Conservation (phyloP, 2,113 vertebrate species). For the Vulpes ferrilata region DNA sequence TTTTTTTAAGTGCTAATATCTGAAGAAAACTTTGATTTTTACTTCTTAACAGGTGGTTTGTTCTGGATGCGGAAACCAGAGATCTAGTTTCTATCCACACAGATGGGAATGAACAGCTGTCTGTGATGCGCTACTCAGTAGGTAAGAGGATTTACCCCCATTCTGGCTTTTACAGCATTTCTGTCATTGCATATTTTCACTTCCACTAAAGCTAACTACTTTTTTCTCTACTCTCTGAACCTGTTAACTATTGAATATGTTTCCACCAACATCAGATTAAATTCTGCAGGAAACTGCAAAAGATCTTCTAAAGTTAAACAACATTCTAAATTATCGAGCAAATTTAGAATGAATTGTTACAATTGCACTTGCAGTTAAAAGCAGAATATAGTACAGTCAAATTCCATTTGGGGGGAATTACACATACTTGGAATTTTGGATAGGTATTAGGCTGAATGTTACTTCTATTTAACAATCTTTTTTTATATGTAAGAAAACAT, state of each 20-base stretch:
- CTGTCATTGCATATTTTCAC: not conserved
- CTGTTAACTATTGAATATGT: slow-evolving; percentile 14
- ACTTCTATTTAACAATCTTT: slow-evolving; percentile 8
- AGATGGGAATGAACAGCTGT: slow-evolving; percentile 98
- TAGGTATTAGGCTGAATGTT: not conserved
- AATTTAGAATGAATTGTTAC: slow-evolving; percentile 44
- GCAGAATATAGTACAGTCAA: not conserved
- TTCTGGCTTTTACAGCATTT: not conserved
- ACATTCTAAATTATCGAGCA: not conserved
- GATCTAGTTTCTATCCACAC: slow-evolving; percentile 98
- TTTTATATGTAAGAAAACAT: not conserved
- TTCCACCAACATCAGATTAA: slow-evolving; percentile 25
- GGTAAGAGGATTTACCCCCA: slow-evolving; percentile 88
- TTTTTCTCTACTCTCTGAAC: slow-evolving; percentile 5
- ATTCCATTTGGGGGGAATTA: not conserved
- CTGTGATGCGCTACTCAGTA: slow-evolving; percentile 96
- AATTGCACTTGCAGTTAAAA: slow-evolving; percentile 4
- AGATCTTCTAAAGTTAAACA: slow-evolving; percentile 56
- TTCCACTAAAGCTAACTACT: slow-evolving; percentile 6
- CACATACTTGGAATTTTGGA: not conserved
- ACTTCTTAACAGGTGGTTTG: slow-evolving; percentile 94
- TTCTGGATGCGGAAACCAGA: slow-evolving; percentile 96
- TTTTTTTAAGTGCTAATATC: slow-evolving; percentile 20
- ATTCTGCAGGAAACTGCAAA: slow-evolving; percentile 16
- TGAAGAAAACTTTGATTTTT: slow-evolving; percentile 68